Percentiles rank a stretch among this genome's conserved stretches.
phyloP scores from a whole-genome alignment of 1,140 invertebrate genomes.

The Pachyrhynchus sulphureomaculatus region DNA sequence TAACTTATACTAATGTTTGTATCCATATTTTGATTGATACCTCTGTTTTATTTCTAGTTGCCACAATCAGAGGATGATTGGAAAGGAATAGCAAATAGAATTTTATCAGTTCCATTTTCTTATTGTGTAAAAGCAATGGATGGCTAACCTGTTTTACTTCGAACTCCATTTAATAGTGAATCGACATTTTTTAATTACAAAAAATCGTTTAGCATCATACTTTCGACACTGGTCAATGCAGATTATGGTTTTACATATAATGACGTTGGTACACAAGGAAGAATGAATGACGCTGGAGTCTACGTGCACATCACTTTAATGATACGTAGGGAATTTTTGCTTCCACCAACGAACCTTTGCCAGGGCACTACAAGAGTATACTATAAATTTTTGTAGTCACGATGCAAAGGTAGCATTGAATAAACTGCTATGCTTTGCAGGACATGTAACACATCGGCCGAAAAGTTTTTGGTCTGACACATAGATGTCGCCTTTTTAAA shows the following conservation, averaged over 20 bases:
- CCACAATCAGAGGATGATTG: slow-evolving; percentile 19
- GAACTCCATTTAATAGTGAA: neutral
- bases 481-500: no score
- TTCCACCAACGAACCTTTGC: neutral
- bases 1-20: neutral
- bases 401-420: neutral
- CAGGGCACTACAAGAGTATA: neutral
- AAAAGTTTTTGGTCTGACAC: no score
- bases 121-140: slow-evolving; percentile 25
- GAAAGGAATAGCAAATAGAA: slow-evolving; percentile 15
- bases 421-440: neutral
- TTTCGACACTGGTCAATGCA: neutral
- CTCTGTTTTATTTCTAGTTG: slow-evolving; percentile 18
- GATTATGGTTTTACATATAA: neutral
- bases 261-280: neutral
- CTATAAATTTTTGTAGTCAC: no score
- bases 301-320: neutral
- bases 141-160: slow-evolving; percentile 16
- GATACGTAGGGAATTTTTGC: neutral
- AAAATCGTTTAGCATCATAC: no score
- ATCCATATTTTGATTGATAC: neutral
- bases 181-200: slow-evolving; percentile 2
- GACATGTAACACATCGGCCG: no score
- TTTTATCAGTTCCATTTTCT: slow-evolving; percentile 20
- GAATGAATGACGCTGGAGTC: no score